Conservation (phyloP, 2,113 vertebrate genomes). For the Rattus rattus region DNA sequence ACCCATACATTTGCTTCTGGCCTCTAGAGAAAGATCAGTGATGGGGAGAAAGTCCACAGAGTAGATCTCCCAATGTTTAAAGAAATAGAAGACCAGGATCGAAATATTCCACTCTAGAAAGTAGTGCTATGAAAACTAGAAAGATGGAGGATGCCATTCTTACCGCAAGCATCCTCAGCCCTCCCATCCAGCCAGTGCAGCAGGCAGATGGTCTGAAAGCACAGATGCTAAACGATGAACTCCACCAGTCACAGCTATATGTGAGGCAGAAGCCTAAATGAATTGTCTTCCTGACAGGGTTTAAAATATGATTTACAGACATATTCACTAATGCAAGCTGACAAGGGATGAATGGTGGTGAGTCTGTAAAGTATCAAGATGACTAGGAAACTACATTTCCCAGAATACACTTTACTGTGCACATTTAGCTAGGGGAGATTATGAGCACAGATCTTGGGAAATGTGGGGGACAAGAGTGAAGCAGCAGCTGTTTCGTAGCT, state of each 20-base stretch:
- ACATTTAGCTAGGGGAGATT: neutral
- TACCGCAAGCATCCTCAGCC: neutral
- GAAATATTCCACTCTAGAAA: neutral
- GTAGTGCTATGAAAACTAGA: neutral
- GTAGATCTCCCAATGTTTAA: neutral
- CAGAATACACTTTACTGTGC: neutral
- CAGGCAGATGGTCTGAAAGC: neutral
- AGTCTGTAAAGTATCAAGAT: neutral
- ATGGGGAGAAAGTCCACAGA: neutral
- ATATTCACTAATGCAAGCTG: neutral
- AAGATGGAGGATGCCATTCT: neutral
- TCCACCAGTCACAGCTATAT: neutral
- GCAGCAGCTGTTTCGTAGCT: neutral
- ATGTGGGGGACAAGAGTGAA: neutral
- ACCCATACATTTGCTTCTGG: neutral
- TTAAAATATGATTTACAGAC: neutral
- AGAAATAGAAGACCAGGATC: neutral
- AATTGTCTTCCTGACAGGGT: neutral
- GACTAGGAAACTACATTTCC: slow-evolving; percentile 2
- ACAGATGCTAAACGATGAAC: neutral
- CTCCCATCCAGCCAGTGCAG: neutral
- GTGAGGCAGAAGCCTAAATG: neutral
- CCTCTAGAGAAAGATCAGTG: neutral
- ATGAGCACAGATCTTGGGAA: slow-evolving; percentile 13
- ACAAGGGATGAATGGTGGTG: neutral